Evolutionary conservation across 2,888 invertebrate genomes (phyloP).

Genomic region (Microchrysa polita): DNA sequence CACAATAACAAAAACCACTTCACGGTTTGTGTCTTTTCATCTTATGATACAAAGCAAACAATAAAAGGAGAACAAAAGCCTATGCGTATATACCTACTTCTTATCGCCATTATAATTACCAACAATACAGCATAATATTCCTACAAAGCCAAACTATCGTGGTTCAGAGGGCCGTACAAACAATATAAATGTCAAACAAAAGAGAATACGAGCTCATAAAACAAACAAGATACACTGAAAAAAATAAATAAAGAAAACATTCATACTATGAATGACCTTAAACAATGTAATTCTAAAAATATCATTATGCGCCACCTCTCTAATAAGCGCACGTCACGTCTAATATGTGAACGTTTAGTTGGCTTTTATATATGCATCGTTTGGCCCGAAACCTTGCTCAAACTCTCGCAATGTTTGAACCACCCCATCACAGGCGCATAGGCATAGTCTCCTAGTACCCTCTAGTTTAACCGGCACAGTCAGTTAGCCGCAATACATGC

Average conservation of each 20-base stretch:
- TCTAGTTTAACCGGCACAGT: neutral
- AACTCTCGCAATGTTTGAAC: no score
- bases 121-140: constrained; percentile 14
- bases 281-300: constrained; percentile 37
- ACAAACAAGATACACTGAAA: neutral
- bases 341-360: constrained; percentile 31
- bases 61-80: constrained; percentile 10
- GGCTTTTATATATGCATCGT: constrained; percentile 16
- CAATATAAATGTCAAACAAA: constrained; percentile 7
- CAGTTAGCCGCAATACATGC: no score
- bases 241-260: no score
- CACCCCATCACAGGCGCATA: no score
- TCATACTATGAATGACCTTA: neutral
- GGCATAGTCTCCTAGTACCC: neutral
- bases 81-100: constrained; percentile 11
- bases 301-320: constrained; percentile 16
- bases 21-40: neutral
- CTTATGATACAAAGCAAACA: neutral
- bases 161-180: neutral
- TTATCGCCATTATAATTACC: constrained; percentile 12
- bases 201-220: neutral
- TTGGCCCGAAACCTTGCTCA: neutral
- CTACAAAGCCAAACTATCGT: neutral
- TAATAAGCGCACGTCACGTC: constrained; percentile 36
- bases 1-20: neutral